A percentile compares a stretch with the other conserved stretches of the same genome.
Evolutionary conservation across 2,888 invertebrate species (phyloP).

Genomic region (Bruchidius siliquastri): DNA sequence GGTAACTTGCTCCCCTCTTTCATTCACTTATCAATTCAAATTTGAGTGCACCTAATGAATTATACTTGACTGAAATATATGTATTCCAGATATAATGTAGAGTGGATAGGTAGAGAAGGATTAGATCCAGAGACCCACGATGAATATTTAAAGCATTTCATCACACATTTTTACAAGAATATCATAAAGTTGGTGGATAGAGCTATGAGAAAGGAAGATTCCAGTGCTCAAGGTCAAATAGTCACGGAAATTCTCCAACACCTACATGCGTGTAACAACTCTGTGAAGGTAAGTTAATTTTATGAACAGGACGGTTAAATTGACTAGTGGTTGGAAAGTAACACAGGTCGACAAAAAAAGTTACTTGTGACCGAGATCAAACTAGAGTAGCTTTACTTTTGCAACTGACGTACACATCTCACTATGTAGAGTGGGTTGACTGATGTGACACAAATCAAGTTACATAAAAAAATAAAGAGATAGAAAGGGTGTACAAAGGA

Average conservation of each 20-base stretch:
- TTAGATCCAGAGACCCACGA: slow-evolving; percentile 87
- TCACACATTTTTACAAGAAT: slow-evolving; percentile 89
- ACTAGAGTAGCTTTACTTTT: too few relatives aligned
- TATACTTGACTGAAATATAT: too few relatives aligned
- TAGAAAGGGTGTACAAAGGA: too few relatives aligned
- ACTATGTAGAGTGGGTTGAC: too few relatives aligned
- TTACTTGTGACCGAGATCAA: too few relatives aligned
- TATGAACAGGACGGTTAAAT: not conserved
- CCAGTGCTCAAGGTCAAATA: slow-evolving; percentile 88
- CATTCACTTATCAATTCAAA: too few relatives aligned
- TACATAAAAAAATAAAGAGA: too few relatives aligned
- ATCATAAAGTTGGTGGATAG: slow-evolving; percentile 88
- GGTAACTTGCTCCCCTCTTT: too few relatives aligned
- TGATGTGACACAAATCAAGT: too few relatives aligned
- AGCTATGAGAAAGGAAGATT: slow-evolving; percentile 94
- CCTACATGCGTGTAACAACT: slow-evolving; percentile 91
- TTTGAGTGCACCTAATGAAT: too few relatives aligned
- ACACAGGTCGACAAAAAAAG: too few relatives aligned
- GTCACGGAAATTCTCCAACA: slow-evolving; percentile 93
- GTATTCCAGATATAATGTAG: slow-evolving; percentile 75
- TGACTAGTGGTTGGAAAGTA: not conserved
- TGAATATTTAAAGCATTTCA: slow-evolving; percentile 91
- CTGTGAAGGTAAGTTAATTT: slow-evolving; percentile 62
- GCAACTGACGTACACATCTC: too few relatives aligned
- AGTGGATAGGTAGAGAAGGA: slow-evolving; percentile 96